Evolutionary conservation across 2,888 invertebrate genomes (phyloP).

Genomic region (Chrysotoxum bicinctum): DNA sequence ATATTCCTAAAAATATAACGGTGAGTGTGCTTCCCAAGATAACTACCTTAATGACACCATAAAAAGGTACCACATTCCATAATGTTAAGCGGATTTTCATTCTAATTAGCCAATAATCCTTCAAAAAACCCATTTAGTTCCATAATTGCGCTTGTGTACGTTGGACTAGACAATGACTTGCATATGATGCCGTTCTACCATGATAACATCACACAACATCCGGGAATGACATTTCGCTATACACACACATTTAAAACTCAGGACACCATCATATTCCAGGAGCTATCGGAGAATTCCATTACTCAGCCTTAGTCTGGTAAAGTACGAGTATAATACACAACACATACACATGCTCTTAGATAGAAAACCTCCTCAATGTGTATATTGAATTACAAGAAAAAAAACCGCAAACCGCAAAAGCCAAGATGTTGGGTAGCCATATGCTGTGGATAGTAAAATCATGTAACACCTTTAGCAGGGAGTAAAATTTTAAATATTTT

Average conservation of each 20-base stretch:
- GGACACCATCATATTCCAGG: not conserved
- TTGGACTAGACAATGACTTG: conserved; percentile 34
- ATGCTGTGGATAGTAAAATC: conserved; percentile 59
- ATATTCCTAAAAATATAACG: not conserved
- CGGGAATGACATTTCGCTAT: conserved; percentile 45
- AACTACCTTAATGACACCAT: conserved; percentile 73
- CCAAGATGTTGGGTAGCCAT: conserved; percentile 57
- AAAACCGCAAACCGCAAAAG: conserved; percentile 7
- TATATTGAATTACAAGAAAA: conserved; percentile 62
- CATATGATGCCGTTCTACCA: conserved; percentile 37
- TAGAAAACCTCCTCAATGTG: not conserved
- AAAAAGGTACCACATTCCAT: conserved; percentile 68
- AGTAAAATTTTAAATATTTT: conserved; percentile 55
- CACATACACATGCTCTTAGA: not conserved
- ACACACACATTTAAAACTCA: not conserved
- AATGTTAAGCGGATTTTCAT: conserved; percentile 74
- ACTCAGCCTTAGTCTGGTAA: not conserved
- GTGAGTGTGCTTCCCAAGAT: conserved; percentile 69
- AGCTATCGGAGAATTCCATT: not conserved
- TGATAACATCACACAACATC: conserved; percentile 53
- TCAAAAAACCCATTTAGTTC: conserved; percentile 60
- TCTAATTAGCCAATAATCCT: conserved; percentile 75
- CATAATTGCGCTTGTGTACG: conserved; percentile 42
- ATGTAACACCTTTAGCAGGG: conserved; percentile 64
- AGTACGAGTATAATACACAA: not conserved